phyloP scores from a whole-genome alignment of 2,888 invertebrate species.

The Tupiocoris notatus region DNA sequence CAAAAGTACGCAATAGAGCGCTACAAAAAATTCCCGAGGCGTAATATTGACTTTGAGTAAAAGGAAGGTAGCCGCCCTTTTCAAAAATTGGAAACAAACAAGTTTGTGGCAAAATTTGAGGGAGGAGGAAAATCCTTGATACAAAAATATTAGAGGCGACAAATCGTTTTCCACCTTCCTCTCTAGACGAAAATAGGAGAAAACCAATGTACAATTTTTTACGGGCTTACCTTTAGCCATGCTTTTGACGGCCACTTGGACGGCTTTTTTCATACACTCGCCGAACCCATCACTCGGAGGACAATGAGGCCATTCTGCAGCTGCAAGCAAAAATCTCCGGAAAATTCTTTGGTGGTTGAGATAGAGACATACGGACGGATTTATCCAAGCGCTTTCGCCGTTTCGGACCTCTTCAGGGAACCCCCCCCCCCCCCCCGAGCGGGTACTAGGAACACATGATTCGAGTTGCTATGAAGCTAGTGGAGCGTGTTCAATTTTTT shows the following conservation, averaged over 20 bases:
- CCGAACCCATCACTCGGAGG: slow-evolving; percentile 1
- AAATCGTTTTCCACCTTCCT: not conserved
- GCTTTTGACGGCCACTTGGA: slow-evolving; percentile 4
- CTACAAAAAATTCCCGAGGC: not conserved
- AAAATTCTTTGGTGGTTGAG: no score
- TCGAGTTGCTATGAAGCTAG: no score
- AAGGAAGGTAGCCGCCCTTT: no score
- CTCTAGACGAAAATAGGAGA: not conserved
- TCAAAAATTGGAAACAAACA: no score
- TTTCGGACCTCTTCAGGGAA: no score
- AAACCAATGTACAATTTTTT: not conserved
- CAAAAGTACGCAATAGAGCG: not conserved
- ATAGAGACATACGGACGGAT: no score
- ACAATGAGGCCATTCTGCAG: slow-evolving; percentile 21
- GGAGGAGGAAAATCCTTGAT: not conserved
- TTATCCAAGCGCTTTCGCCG: no score
- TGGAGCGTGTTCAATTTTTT: no score
- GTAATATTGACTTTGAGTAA: not conserved
- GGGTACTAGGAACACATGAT: no score
- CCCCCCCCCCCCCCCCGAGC: no score
- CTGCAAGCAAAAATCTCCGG: no score
- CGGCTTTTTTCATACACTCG: slow-evolving; percentile 23
- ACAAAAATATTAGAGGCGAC: not conserved
- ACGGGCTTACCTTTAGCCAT: not conserved
- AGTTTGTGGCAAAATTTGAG: not conserved